Conservation (phyloP, 2,113 vertebrate species). For the Holacanthus passer region DNA sequence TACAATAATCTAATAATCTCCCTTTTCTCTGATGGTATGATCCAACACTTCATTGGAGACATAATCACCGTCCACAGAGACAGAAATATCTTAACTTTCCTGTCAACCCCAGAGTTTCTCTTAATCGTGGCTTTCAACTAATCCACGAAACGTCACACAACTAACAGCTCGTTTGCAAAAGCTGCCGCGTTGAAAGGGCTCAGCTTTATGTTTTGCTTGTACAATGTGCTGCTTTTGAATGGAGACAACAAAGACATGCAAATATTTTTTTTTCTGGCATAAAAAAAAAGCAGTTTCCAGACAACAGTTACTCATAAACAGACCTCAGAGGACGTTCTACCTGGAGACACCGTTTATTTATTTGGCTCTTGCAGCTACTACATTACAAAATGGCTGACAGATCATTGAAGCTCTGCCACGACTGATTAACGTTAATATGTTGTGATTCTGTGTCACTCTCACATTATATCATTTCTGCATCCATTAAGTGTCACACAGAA, state of each 20-base stretch:
- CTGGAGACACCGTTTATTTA: background rate
- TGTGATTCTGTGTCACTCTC: conserved; percentile 13
- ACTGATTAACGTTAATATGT: conserved; percentile 30
- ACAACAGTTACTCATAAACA: background rate
- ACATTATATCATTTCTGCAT: background rate
- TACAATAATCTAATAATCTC: too few relatives aligned
- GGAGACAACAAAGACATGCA: background rate
- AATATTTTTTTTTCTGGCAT: background rate
- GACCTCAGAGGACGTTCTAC: background rate
- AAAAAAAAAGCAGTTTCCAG: background rate
- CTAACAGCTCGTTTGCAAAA: background rate
- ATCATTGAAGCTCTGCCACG: conserved; percentile 13
- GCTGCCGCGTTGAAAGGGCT: background rate
- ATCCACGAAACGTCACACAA: background rate
- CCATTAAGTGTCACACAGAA: conserved; percentile 13
- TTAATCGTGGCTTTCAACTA: background rate
- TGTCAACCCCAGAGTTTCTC: background rate
- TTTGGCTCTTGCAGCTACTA: background rate
- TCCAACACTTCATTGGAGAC: background rate
- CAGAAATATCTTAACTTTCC: too few relatives aligned
- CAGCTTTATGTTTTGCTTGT: background rate
- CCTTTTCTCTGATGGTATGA: too few relatives aligned
- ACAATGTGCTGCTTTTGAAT: background rate
- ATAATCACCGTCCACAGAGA: background rate
- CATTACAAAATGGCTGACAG: conserved; percentile 5